phyloP scores from a whole-genome alignment of 2,888 invertebrate species.

The Conistra vaccinii region DNA sequence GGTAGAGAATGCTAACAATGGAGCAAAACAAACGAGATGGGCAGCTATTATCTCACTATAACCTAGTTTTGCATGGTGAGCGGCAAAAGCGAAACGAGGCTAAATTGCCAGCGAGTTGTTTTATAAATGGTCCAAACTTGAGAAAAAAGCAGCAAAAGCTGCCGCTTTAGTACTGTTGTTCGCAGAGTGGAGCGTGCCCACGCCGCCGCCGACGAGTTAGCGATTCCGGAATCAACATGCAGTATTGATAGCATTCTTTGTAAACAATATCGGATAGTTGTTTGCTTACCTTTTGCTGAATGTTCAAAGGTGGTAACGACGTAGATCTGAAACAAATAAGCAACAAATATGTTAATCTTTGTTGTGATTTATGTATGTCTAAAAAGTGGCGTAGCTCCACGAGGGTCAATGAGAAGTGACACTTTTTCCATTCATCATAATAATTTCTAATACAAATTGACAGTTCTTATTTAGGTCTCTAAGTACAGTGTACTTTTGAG shows the following conservation, averaged over 20 bases:
- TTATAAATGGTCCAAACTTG: conserved; percentile 71
- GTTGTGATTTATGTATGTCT: background rate
- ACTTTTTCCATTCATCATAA: conserved; percentile 30
- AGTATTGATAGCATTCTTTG: conserved; percentile 50
- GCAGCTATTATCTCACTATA: conserved; percentile 81
- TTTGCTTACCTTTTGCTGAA: conserved; percentile 54
- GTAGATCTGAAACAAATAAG: conserved; percentile 62
- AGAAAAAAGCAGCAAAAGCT: conserved; percentile 66
- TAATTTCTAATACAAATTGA: conserved; percentile 25
- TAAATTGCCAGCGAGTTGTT: conserved; percentile 76
- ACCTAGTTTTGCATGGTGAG: conserved; percentile 78
- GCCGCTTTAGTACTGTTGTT: conserved; percentile 65
- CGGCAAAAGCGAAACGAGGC: conserved; percentile 76
- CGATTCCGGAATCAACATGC: conserved; percentile 43
- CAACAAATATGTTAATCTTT: conserved; percentile 27
- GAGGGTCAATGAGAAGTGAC: conserved; percentile 24
- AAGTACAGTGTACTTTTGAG: background rate
- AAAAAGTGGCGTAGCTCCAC: background rate
- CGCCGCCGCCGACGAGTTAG: conserved; percentile 22
- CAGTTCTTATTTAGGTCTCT: background rate
- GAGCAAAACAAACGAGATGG: conserved; percentile 78
- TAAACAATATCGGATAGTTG: conserved; percentile 34
- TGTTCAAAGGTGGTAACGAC: conserved; percentile 43
- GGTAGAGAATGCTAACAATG: conserved; percentile 79
- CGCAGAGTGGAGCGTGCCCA: conserved; percentile 57